Base-by-base conservation (phyloP, 2,797 vertebrate genomes). In the Atherinosoma microstoma region DNA sequence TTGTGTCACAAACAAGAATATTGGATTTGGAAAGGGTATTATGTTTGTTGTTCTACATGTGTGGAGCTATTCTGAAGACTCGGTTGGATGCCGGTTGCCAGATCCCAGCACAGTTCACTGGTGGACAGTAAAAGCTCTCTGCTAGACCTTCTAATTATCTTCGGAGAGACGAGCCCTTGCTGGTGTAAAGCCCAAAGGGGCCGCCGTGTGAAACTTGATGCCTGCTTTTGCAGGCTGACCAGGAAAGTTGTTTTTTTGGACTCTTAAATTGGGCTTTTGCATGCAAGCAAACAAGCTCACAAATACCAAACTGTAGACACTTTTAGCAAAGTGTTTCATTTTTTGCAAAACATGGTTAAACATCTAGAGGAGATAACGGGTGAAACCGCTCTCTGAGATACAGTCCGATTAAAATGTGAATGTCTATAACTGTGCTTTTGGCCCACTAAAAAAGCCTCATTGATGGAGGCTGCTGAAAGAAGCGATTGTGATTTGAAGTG, bases 401-500 rank as follows among this genome's bases (percentile, higher is more conserved):
- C 20, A 67, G 49, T 47, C 22, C 49, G 45, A 35, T 53, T 36
- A 70, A 84, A 84, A 68, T 51, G 42, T 10, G 45, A 34, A 27
- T 29, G 49, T 69, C 58, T 35, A 1, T 49, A 4, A 32, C 47
- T 58, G 73, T 60, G 64, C 29, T 62, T 73, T 59, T 89, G 89
- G 83, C 82, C 7, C 13, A 27, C 49, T 74, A 45, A 89, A 76
- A 89, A 84, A 57, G 82, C 59, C 84, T 85, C 89, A 86, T 93
- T 92, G 89, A 91, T 90, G 70, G 79, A 40, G 29, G 78, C 29
- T 40, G 64, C 75, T 91, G 86, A 92, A 92, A 88, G 85, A 83
- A 80, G 79, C 22, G 80, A 86, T 90, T 90, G 91, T 91, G 83
- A 87, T 82, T 74, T 72, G 56, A 79, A 70, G 61, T 89, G 81